phyloP scores from a whole-genome alignment of 2,888 invertebrate species.

The Dasypolia templi region DNA sequence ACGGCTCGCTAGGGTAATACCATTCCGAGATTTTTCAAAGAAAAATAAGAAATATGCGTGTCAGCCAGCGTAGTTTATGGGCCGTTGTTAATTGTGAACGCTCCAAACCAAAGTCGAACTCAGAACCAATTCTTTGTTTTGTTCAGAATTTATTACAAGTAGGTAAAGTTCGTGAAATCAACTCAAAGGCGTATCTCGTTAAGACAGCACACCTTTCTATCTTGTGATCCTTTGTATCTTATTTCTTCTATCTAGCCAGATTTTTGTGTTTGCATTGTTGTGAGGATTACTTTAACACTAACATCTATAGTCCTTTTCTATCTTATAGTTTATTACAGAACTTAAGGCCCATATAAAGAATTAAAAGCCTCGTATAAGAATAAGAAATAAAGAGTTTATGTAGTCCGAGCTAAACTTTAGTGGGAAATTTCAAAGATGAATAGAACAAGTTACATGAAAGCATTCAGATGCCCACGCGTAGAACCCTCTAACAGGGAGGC shows the following conservation, averaged over 20 bases:
- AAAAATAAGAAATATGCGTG: conserved; percentile 84
- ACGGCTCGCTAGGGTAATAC: conserved; percentile 76
- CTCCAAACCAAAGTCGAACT: conserved; percentile 72
- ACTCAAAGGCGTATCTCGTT: conserved; percentile 71
- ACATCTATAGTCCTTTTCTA: conserved; percentile 11
- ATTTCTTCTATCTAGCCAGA: conserved; percentile 50
- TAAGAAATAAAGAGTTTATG: conserved; percentile 28
- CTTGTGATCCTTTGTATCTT: conserved; percentile 57
- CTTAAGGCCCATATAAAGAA: conserved; percentile 24
- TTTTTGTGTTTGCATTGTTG: conserved; percentile 46
- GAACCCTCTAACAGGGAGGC: conserved; percentile 45
- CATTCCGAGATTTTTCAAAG: conserved; percentile 78
- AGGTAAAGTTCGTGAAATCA: conserved; percentile 71
- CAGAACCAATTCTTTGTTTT: conserved; percentile 82
- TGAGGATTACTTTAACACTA: conserved; percentile 23
- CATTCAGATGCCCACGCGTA: conserved; percentile 42
- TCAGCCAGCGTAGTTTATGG: conserved; percentile 80
- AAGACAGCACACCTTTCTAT: conserved; percentile 65
- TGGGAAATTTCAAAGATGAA: conserved; percentile 56
- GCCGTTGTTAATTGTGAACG: conserved; percentile 81
- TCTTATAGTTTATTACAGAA: conserved; percentile 29
- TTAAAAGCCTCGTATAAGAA: conserved; percentile 29
- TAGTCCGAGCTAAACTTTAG: conserved; percentile 31
- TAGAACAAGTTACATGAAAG: conserved; percentile 48
- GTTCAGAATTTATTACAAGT: conserved; percentile 69